Base-by-base conservation (phyloP, 1,140 invertebrate genomes). In the Lordiphosa clarofinis region DNA sequence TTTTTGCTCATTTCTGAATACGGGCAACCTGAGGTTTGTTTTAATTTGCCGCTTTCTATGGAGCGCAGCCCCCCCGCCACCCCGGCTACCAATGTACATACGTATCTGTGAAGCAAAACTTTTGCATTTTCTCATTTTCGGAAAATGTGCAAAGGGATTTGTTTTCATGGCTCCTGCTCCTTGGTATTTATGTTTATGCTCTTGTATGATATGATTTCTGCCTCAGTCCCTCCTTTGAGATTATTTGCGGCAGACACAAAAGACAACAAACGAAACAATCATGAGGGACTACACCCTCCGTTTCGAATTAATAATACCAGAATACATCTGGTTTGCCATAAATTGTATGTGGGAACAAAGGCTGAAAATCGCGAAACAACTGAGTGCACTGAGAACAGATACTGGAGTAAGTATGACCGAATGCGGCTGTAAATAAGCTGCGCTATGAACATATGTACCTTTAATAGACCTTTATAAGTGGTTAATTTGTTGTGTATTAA, bases 71-170 rank as follows among this genome's bases (percentile, higher is more conserved):
- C 10, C 10, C 21, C 19, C 15, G 19, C 42, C 3, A 19, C 24
- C n/a, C 48, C 43, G 35, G 15, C 43, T 49, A 11, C 58, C 73
- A 81, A 82, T 82, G 78, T 19, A 19, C 19, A 19, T 19, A 19
- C 19, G 3, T 24, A 24, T 78, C 69, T 78, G 44, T 40, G 59
- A 64, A 59, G 78, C 43, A 78, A 84, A 82, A 84, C 78, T 84
- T 84, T 84, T 67, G 79, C 78, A 84, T 84, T 84, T 84, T 84
- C 78, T 84, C 78, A 84, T 84, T 84, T 84, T 84, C 78, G 43
- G 78, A 84, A 84, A 84, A 84, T 84, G 79, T 84, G 78, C 78
- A 84, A 86, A 84, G 78, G 78, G 78, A 84, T 84, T 84, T 84
- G 78, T 78, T 78, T 84, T 84, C 78, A 84, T 84, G 78, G 59